These are phyloP conservation scores for Chionoecetes opilio DNA, from an alignment of 1,140 invertebrate species.

Conservation along the genomic window DNA sequence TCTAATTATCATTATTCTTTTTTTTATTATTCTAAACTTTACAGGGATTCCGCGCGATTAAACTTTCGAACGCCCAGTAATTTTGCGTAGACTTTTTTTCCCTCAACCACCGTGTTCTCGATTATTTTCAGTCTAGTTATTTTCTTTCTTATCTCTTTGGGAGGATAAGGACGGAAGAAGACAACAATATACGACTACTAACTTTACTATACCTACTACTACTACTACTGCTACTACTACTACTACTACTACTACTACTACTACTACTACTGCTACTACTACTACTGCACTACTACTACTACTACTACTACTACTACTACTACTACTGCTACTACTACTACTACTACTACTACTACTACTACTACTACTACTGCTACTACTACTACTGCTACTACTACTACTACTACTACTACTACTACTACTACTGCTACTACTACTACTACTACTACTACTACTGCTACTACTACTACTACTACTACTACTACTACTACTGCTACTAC, in stretches of 20 bases:
- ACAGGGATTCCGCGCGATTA: not conserved
- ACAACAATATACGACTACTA: not conserved
- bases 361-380: too few relatives aligned
- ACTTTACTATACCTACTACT: not conserved
- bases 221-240: not conserved
- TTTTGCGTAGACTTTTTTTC: not conserved
- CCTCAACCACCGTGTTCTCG: not conserved
- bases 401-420: too few relatives aligned
- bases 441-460: too few relatives aligned
- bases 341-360: too few relatives aligned
- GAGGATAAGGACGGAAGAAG: too few relatives aligned
- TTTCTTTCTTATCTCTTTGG: too few relatives aligned
- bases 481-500: too few relatives aligned
- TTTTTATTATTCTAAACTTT: not conserved
- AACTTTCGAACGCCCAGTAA: conserved; percentile 7
- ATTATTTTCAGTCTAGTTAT: not conserved
- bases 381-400: too few relatives aligned
- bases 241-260: conserved; percentile 10
- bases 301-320: too few relatives aligned
- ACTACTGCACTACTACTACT: not conserved
- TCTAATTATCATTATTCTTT: not conserved
- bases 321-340: too few relatives aligned
- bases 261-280: not conserved
- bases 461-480: too few relatives aligned
- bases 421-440: too few relatives aligned